phyloP scores from a whole-genome alignment of 1,140 invertebrate genomes.

The Drosophila murphyi region DNA sequence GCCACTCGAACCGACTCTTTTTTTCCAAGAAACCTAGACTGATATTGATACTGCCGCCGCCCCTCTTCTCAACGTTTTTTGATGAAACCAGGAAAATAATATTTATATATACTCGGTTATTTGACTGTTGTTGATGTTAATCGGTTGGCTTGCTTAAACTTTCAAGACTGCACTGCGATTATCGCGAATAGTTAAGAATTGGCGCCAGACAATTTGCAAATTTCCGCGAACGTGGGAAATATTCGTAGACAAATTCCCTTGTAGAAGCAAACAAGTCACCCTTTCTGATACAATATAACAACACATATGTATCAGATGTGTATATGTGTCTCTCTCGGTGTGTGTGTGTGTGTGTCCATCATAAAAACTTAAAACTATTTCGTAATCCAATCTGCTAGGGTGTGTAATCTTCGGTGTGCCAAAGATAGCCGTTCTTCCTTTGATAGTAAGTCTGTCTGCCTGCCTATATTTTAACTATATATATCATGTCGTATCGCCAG shows the following conservation, averaged over 20 bases:
- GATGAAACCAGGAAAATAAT: background rate
- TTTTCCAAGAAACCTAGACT: slow-evolving; percentile 16
- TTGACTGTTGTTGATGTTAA: slow-evolving; percentile 19
- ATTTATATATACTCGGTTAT: background rate
- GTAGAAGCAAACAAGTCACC: no score
- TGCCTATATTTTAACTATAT: background rate
- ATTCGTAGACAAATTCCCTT: background rate
- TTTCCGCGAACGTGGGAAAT: slow-evolving; percentile 30
- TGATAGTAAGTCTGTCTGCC: no score
- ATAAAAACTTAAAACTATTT: no score
- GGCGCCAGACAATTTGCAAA: slow-evolving; percentile 33
- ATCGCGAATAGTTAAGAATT: slow-evolving; percentile 45
- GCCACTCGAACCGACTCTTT: slow-evolving; percentile 13
- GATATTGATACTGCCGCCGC: background rate
- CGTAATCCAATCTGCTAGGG: no score
- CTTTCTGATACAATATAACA: no score
- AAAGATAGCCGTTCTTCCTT: no score
- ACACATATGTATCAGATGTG: no score
- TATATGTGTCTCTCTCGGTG: no score
- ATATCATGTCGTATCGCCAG: slow-evolving; percentile 1
- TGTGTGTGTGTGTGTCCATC: no score
- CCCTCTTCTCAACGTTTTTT: background rate
- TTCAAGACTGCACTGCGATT: slow-evolving; percentile 16
- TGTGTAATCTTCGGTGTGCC: no score
- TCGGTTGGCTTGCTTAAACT: slow-evolving; percentile 29